Conservation (phyloP, 2,888 invertebrate species). For the Drosophila niveifrons region DNA sequence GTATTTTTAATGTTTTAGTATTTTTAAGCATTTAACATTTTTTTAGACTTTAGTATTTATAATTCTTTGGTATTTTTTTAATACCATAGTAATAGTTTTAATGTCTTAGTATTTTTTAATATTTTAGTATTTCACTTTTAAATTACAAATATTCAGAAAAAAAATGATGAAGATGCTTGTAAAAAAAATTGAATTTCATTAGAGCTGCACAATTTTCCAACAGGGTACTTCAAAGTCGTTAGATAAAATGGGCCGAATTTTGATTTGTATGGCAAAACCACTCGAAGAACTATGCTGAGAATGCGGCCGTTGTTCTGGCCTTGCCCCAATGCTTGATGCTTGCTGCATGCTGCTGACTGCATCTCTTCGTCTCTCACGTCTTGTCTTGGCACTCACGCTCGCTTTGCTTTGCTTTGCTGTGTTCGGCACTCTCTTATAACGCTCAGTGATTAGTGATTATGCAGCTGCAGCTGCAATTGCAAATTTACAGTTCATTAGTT, state of each 20-base stretch:
- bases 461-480: slow-evolving; percentile 51
- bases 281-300: slow-evolving; percentile 49
- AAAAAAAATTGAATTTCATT: too few relatives aligned
- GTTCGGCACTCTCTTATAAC: slow-evolving; percentile 24
- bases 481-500: slow-evolving; percentile 57
- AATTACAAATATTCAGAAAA: too few relatives aligned
- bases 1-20: too few relatives aligned
- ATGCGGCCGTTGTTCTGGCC: slow-evolving; percentile 48
- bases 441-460: slow-evolving; percentile 36
- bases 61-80: too few relatives aligned
- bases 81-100: too few relatives aligned
- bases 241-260: background rate
- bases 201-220: background rate
- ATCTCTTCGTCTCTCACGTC: background rate
- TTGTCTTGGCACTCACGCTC: slow-evolving; percentile 11
- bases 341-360: too few relatives aligned
- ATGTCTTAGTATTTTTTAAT: too few relatives aligned
- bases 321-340: slow-evolving; percentile 29
- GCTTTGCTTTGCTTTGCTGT: background rate
- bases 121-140: too few relatives aligned
- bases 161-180: too few relatives aligned
- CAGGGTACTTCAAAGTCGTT: background rate
- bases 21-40: too few relatives aligned
- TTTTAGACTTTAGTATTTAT: too few relatives aligned
- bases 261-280: slow-evolving; percentile 4